Evolutionary conservation across 2,113 vertebrate genomes (phyloP).

Genomic region (Myotis lucifugus): DNA sequence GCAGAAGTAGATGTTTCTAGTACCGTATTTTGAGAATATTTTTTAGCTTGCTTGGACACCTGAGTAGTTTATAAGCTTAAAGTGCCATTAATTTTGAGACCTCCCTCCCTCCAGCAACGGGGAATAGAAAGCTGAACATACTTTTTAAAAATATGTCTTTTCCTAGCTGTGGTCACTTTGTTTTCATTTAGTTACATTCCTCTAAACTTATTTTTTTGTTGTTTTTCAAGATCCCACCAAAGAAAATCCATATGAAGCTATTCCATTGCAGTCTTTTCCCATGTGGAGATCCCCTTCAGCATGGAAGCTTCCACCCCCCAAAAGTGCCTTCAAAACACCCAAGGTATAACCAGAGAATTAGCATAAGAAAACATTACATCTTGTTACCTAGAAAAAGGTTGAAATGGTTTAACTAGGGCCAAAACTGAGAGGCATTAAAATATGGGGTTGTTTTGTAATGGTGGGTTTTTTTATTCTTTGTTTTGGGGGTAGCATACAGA

Average conservation of each 20-base stretch:
- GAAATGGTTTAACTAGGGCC: neutral
- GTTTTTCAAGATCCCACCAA: slow-evolving; percentile 85
- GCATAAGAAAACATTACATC: neutral
- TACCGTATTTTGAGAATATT: slow-evolving; percentile 11
- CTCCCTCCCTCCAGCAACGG: neutral
- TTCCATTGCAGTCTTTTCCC: slow-evolving; percentile 87
- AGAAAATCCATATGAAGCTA: slow-evolving; percentile 93
- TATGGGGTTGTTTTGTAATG: neutral
- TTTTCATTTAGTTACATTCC: neutral
- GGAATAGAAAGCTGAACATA: neutral
- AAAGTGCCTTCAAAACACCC: slow-evolving; percentile 82
- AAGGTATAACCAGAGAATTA: slow-evolving; percentile 79
- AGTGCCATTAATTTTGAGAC: slow-evolving; percentile 9
- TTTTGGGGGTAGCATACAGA: neutral
- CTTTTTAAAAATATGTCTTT: neutral
- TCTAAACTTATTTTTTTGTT: slow-evolving; percentile 16
- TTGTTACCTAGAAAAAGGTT: neutral
- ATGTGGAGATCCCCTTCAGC: slow-evolving; percentile 88
- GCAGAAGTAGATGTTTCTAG: slow-evolving; percentile 36
- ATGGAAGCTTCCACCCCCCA: slow-evolving; percentile 86
- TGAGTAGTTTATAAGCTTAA: neutral
- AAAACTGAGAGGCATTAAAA: neutral
- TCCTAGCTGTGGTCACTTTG: neutral
- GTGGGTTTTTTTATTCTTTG: neutral
- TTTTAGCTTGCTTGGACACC: neutral